Base-by-base conservation (phyloP, 2,888 invertebrate species). In the Bugula neritina region DNA sequence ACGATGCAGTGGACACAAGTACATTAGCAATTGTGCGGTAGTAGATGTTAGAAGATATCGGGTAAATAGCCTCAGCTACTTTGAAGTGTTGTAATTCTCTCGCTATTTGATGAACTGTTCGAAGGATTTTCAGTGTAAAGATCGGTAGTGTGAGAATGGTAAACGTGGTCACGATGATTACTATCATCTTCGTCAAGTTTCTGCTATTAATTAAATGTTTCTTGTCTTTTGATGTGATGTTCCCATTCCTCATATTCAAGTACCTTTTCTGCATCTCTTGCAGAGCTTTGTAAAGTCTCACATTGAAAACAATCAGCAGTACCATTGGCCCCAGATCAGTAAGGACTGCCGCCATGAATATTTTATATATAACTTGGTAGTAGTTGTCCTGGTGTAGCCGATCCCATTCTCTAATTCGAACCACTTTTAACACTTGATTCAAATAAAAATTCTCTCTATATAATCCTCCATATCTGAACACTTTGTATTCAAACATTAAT, bases 281-380 rank as follows among this genome's bases (percentile, higher is more conserved):
- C 3, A 63, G 31, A 31, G 63, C 63, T 21, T 5, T 27, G 63
- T 63, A n/a, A 17, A 63, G 63, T 34, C 31, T 63, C 17, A 63
- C 27, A 34, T 63, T 63, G n/a, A 29, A 63, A 5, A 63, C 31
- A 31, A 63, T 27, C 10, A 63, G 63, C 27, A 63, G 27, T 29
- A 63, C n/a, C 10, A 63, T 63, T 63, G 63, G 63, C 13, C 63
- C 63, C 10, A 34, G 13, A 63, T 63, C 63, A 25, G 5, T 63
- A 13, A 63, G 34, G n/a, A 63, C n/a, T 2, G 27, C 27, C 31
- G 63, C 21, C 63, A 63, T 63, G 29, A 34, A 13, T 2, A 63
- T 31, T 3, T 63, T 63, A 27, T 63, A 63, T 27, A 21, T 27
- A 31, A 31, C 5, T n/a, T 29, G 63, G n/a, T 29, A 63, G 34